Evolutionary conservation across 2,797 vertebrate genomes (phyloP).

Genomic region (Petrocephalus schoutedeni): DNA sequence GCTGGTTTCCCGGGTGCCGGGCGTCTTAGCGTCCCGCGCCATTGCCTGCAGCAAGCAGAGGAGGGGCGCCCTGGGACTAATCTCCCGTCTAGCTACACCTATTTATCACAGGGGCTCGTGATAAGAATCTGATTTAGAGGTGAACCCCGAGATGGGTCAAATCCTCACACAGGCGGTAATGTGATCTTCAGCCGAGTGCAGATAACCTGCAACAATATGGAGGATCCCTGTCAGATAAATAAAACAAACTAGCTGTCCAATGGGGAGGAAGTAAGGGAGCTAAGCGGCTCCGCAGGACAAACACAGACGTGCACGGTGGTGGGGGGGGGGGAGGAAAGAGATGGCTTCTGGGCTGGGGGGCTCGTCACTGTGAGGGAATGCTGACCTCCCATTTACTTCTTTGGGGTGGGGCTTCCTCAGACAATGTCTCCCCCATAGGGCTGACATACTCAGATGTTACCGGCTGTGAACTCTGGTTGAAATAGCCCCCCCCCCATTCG

Average conservation of each 20-base stretch:
- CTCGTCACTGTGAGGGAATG: neutral
- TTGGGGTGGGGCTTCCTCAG: neutral
- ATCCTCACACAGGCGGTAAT: slow-evolving; percentile 77
- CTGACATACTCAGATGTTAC: neutral
- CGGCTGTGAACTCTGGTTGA: neutral
- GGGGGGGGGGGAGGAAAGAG: neutral
- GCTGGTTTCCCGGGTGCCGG: slow-evolving; percentile 57
- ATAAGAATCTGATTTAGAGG: slow-evolving; percentile 96
- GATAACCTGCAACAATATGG: slow-evolving; percentile 86
- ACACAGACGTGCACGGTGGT: neutral
- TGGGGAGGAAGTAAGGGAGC: slow-evolving; percentile 51
- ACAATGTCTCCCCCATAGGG: neutral
- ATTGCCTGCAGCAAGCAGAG: slow-evolving; percentile 75
- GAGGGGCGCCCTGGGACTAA: slow-evolving; percentile 77
- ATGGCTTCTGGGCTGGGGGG: neutral
- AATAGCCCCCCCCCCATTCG: neutral
- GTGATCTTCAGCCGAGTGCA: slow-evolving; percentile 71
- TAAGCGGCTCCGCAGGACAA: slow-evolving; percentile 1
- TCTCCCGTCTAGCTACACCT: slow-evolving; percentile 77
- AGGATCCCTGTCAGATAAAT: slow-evolving; percentile 84
- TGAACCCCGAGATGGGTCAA: slow-evolving; percentile 82
- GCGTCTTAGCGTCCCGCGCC: slow-evolving; percentile 64
- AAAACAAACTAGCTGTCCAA: slow-evolving; percentile 80
- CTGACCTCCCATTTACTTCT: neutral
- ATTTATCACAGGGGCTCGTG: slow-evolving; percentile 85